phyloP scores from a whole-genome alignment of 2,888 invertebrate species.

The Heliconius charithonia region DNA sequence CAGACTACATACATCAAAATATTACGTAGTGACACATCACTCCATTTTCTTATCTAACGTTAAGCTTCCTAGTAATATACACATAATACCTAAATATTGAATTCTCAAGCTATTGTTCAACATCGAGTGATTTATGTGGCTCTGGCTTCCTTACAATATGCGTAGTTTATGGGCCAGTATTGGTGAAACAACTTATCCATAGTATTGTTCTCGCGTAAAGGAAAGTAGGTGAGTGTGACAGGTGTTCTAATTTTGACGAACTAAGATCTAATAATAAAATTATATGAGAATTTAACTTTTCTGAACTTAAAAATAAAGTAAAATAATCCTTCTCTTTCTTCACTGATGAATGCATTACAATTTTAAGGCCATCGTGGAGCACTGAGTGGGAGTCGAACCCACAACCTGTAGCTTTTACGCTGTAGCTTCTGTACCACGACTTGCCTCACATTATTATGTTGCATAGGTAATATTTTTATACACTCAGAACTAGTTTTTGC shows the following conservation, averaged over 20 bases:
- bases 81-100: conserved; percentile 12
- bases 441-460: too few species aligned
- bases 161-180: conserved; percentile 20
- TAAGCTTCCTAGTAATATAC: conserved; percentile 4
- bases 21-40: background rate
- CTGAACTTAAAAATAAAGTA: background rate
- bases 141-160: conserved; percentile 16
- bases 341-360: background rate
- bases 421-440: too few species aligned
- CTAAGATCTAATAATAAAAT: background rate
- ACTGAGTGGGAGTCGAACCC: too few species aligned
- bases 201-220: conserved; percentile 29
- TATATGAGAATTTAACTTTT: background rate
- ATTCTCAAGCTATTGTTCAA: conserved; percentile 14
- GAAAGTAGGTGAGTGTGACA: conserved; percentile 29
- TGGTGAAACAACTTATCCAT: conserved; percentile 26
- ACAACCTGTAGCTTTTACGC: too few species aligned
- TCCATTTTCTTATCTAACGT: background rate
- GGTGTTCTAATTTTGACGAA: conserved; percentile 18
- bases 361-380: background rate
- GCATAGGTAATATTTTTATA: background rate
- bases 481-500: background rate
- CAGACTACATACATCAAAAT: background rate
- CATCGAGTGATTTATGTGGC: conserved; percentile 18
- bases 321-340: background rate